Conservation (phyloP, 2,797 vertebrate species). For the Pangasius mekongensis region DNA sequence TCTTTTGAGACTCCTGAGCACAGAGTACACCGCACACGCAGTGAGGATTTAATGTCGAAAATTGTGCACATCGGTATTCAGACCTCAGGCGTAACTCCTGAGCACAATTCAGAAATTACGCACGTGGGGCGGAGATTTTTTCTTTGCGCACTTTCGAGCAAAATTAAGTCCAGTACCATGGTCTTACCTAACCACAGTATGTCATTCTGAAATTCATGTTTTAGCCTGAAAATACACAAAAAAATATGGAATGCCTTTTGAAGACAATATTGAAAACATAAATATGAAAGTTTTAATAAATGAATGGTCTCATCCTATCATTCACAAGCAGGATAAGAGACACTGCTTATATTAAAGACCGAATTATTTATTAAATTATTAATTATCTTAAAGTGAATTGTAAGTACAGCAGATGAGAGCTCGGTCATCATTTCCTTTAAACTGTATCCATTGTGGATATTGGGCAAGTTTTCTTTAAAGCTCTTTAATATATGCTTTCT, state of each 20-base stretch:
- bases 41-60: constrained; percentile 11
- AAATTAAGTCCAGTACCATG: too few species aligned
- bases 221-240: neutral
- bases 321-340: too few species aligned
- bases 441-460: neutral
- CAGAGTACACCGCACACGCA: neutral
- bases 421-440: neutral
- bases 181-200: too few species aligned
- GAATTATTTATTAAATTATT: neutral
- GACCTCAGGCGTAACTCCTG: neutral
- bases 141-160: neutral
- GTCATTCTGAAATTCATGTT: neutral
- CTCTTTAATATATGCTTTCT: neutral
- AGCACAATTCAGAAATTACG: neutral
- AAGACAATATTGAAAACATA: neutral
- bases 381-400: neutral
- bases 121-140: neutral
- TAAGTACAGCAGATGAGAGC: neutral
- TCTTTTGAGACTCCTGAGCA: constrained; percentile 14
- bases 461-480: neutral
- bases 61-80: neutral
- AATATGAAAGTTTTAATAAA: neutral
- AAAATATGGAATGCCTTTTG: neutral
- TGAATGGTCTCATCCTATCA: neutral
- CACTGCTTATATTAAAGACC: neutral